Conservation (phyloP, 2,797 vertebrate species). For the Cossypha dichroa region DNA sequence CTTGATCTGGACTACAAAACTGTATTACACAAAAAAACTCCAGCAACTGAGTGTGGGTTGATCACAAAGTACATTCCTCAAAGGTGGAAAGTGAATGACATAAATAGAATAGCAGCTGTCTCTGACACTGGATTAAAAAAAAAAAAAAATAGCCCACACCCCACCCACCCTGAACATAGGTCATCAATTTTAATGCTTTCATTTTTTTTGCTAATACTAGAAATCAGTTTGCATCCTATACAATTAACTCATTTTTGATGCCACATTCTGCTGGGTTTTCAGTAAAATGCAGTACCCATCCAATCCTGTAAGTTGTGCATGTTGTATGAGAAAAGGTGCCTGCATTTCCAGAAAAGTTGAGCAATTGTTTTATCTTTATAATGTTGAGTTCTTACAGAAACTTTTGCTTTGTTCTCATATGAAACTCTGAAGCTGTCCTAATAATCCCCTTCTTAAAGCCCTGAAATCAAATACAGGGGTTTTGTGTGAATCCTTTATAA, state of each 20-base stretch:
- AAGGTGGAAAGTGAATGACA: background rate
- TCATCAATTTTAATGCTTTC: background rate
- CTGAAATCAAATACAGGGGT: background rate
- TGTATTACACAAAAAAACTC: background rate
- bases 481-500: background rate
- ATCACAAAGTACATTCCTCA: background rate
- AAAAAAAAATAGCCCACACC: background rate
- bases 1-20: background rate
- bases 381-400: background rate
- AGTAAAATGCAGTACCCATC: background rate
- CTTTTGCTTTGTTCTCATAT: background rate
- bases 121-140: background rate
- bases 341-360: background rate
- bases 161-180: background rate
- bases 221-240: background rate
- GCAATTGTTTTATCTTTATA: background rate
- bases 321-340: background rate
- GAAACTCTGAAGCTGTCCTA: background rate
- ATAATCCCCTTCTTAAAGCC: background rate
- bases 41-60: background rate
- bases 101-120: background rate
- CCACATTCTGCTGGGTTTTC: background rate
- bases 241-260: background rate
- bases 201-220: background rate
- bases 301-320: background rate